These are phyloP conservation scores for Acronicta alni DNA, from an alignment of 2,888 invertebrate genomes.

Conservation along the genomic window DNA sequence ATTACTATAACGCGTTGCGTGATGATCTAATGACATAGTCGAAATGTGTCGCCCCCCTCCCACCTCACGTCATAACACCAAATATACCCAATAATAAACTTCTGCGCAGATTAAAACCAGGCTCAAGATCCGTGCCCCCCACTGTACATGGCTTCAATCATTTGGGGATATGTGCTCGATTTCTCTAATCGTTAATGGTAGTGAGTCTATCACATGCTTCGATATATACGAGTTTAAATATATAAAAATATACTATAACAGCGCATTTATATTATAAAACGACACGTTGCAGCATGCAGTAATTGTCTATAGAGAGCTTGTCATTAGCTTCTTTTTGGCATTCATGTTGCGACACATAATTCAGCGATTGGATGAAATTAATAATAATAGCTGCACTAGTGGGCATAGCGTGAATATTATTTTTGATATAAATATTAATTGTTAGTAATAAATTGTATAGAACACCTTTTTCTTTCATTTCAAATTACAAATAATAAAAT, in stretches of 20 bases:
- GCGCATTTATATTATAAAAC: conserved; percentile 32
- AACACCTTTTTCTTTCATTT: not conserved
- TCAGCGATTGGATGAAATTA: conserved; percentile 16
- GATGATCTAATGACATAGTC: too few species aligned
- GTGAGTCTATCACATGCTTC: not conserved
- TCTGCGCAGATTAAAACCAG: too few species aligned
- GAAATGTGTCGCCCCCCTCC: too few species aligned
- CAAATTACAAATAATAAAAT: too few species aligned
- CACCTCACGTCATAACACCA: too few species aligned
- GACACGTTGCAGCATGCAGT: conserved; percentile 38
- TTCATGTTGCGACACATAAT: conserved; percentile 20
- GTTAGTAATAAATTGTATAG: conserved; percentile 31
- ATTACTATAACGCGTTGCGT: too few species aligned
- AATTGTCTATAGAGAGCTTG: conserved; percentile 19
- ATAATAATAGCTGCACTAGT: conserved; percentile 19
- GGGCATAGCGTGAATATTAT: conserved; percentile 29
- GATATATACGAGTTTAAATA: conserved; percentile 10
- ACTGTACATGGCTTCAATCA: too few species aligned
- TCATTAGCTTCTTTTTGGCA: conserved; percentile 36
- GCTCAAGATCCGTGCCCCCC: too few species aligned
- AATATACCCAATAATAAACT: too few species aligned
- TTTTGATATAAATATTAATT: conserved; percentile 12
- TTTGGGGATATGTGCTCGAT: too few species aligned
- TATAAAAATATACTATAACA: conserved; percentile 21
- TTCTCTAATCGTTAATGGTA: not conserved